phyloP scores from a whole-genome alignment of 2,797 vertebrate genomes.

The Helicolenus hilgendorfi region DNA sequence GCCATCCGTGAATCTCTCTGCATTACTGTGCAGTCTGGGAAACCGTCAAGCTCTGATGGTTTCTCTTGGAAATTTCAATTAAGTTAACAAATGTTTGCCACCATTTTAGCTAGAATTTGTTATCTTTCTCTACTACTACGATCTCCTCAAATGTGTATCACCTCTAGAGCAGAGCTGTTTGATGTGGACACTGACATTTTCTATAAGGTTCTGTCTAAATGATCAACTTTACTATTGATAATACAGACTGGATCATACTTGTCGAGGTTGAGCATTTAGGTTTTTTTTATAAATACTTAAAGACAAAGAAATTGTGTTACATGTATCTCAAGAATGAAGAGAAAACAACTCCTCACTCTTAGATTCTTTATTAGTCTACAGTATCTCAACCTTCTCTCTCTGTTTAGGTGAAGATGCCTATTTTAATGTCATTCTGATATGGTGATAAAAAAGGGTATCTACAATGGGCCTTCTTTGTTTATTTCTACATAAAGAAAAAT shows the following conservation, averaged over 20 bases:
- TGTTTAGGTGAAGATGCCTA: background rate
- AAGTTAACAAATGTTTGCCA: background rate
- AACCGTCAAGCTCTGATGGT: conserved; percentile 17
- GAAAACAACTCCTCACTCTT: background rate
- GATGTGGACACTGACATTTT: background rate
- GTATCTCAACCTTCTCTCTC: background rate
- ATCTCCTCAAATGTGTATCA: background rate
- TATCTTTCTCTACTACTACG: background rate
- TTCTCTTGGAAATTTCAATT: background rate
- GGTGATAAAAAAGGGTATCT: too few relatives aligned
- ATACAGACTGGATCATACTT: background rate
- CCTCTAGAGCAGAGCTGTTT: background rate
- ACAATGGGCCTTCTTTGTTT: background rate
- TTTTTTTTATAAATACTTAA: background rate
- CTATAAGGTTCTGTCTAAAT: background rate
- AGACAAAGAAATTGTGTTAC: background rate
- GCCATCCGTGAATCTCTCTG: conserved; percentile 21
- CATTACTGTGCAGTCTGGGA: conserved; percentile 12
- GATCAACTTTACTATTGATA: background rate
- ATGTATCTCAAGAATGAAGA: background rate
- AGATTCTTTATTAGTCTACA: too few relatives aligned
- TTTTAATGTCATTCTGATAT: background rate
- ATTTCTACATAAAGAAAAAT: background rate
- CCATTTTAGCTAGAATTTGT: background rate
- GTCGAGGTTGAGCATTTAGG: background rate